A percentile compares a stretch with the other conserved stretches of the same genome.
Conservation (phyloP, 2,797 vertebrate species). For the Kryptolebias ocellatus region DNA sequence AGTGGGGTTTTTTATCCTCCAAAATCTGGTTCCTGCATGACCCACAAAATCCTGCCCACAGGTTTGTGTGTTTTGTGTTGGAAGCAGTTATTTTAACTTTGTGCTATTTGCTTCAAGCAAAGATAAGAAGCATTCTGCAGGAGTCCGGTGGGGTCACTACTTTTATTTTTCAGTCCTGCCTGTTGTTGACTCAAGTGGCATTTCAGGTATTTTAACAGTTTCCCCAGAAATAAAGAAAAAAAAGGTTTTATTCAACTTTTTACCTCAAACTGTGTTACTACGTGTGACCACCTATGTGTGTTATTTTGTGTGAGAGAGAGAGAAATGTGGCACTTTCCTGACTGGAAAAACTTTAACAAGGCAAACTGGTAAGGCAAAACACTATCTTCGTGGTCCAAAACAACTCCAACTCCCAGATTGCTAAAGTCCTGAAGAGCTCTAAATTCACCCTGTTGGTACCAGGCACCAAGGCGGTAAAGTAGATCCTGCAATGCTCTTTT, state of each 20-base stretch:
- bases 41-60: neutral
- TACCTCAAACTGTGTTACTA: neutral
- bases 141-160: neutral
- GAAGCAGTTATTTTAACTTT: neutral
- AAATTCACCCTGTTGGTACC: neutral
- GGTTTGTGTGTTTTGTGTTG: neutral
- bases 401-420: neutral
- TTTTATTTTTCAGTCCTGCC: neutral
- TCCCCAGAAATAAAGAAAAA: slow-evolving; percentile 10
- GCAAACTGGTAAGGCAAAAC: neutral
- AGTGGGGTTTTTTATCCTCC: neutral
- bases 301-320: too few relatives aligned
- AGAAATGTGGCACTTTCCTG: neutral
- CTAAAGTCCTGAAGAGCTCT: neutral
- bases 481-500: neutral
- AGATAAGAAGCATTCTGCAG: slow-evolving; percentile 5
- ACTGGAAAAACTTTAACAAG: neutral
- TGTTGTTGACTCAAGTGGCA: slow-evolving; percentile 4
- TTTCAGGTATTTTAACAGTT: slow-evolving; percentile 14
- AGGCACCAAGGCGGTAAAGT: neutral
- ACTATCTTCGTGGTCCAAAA: neutral
- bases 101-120: slow-evolving; percentile 11
- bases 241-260: slow-evolving; percentile 10
- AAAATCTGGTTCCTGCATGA: neutral
- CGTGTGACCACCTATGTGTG: neutral